Evolutionary conservation across 2,797 vertebrate genomes (phyloP).

Genomic region (Eptatretus atami): DNA sequence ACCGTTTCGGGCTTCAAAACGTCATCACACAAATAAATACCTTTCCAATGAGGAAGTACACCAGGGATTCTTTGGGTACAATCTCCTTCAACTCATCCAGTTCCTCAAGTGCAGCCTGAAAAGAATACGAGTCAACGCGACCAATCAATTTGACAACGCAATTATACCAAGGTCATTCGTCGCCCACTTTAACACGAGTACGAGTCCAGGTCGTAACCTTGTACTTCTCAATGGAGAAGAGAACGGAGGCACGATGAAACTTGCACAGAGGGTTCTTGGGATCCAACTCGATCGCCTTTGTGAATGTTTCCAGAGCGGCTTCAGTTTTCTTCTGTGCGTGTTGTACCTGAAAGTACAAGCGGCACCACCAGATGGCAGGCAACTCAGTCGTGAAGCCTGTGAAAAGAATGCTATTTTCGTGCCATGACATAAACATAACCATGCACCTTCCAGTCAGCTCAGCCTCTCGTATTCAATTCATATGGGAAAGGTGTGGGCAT

Average conservation of each 20-base stretch:
- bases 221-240: conserved; percentile 93
- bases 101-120: conserved; percentile 77
- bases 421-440: no score
- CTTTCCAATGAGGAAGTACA: conserved; percentile 99
- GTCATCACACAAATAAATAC: conserved; percentile 15
- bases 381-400: no score
- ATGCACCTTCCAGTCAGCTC: no score
- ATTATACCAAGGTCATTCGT: not conserved
- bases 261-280: conserved; percentile 97
- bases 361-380: no score
- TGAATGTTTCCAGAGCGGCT: conserved; percentile 69
- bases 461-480: no score
- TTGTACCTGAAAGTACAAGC: conserved; percentile 29
- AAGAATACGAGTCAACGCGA: conserved; percentile 6
- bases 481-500: no score
- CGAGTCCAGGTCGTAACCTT: conserved; percentile 24
- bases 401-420: no score
- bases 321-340: conserved; percentile 88
- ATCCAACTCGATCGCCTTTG: conserved; percentile 73
- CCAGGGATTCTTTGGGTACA: conserved; percentile 95
- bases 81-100: conserved; percentile 94
- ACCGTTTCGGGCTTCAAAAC: no score
- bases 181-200: not conserved
- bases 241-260: conserved; percentile 80
- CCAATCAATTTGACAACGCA: not conserved